Evolutionary conservation across 2,797 vertebrate genomes (phyloP).

Genomic region (Microtus obscurus): DNA sequence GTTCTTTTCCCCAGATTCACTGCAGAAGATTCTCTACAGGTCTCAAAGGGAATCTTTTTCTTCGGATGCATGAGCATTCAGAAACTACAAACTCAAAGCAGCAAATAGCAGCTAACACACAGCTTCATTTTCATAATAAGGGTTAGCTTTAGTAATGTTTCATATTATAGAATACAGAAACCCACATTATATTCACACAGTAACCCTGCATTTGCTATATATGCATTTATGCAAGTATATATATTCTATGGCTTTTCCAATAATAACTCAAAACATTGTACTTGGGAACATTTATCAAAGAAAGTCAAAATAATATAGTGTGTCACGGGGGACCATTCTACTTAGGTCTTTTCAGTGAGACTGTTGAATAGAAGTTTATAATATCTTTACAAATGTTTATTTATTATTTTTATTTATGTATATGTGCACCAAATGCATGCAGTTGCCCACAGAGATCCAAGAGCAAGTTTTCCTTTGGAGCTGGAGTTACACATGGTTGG

Average conservation of each 20-base stretch:
- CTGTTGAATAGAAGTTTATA: neutral
- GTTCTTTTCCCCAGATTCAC: neutral
- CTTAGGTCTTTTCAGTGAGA: neutral
- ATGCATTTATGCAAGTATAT: neutral
- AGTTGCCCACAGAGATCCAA: neutral
- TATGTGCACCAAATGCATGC: neutral
- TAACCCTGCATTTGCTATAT: neutral
- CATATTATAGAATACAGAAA: neutral
- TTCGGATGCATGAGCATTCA: neutral
- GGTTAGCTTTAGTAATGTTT: neutral
- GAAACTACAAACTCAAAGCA: slow-evolving; percentile 12
- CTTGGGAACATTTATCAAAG: neutral
- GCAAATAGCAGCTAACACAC: neutral
- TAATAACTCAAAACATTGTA: neutral
- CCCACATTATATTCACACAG: neutral
- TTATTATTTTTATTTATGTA: neutral
- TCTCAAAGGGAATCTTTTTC: neutral
- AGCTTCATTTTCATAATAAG: slow-evolving; percentile 33
- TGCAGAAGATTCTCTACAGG: neutral
- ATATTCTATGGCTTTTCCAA: slow-evolving; percentile 30
- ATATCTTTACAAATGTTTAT: neutral
- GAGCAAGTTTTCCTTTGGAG: neutral
- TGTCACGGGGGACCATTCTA: neutral
- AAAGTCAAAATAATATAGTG: neutral
- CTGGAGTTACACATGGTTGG: neutral